A percentile compares a stretch with the other conserved stretches of the same genome.
Conservation (phyloP, 2,797 vertebrate species). For the Podargus strigoides region DNA sequence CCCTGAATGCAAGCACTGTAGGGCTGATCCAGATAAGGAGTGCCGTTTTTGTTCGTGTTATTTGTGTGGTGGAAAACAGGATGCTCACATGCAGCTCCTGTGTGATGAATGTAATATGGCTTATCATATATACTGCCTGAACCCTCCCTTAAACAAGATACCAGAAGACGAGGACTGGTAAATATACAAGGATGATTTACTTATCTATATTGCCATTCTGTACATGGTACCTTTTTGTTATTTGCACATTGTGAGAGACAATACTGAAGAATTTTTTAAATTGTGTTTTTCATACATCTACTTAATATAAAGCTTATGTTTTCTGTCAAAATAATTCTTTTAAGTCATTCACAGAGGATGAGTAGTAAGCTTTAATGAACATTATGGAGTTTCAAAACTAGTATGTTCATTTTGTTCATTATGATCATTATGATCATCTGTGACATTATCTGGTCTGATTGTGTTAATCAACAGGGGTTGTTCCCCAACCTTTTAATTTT, state of each 20-base stretch:
- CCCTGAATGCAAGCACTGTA: conserved; percentile 96
- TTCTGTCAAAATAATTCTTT: background rate
- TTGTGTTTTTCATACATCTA: background rate
- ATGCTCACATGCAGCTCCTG: conserved; percentile 96
- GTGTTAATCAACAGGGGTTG: background rate
- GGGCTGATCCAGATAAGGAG: conserved; percentile 91
- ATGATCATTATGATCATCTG: background rate
- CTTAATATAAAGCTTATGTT: background rate
- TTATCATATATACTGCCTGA: conserved; percentile 98
- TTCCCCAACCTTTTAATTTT: background rate
- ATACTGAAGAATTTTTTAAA: background rate
- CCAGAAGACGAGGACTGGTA: conserved; percentile 99
- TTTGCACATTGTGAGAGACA: background rate
- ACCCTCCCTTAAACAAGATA: conserved; percentile 93
- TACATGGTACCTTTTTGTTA: background rate
- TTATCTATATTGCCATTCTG: background rate
- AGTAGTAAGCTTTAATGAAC: background rate
- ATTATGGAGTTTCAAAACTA: background rate
- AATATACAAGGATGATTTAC: conserved; percentile 62
- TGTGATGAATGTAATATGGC: conserved; percentile 99
- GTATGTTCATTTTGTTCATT: background rate
- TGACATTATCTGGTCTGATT: background rate
- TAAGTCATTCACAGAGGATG: background rate
- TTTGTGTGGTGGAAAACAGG: conserved; percentile 95
- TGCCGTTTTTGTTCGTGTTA: conserved; percentile 96